Evolutionary conservation across 2,888 invertebrate genomes (phyloP).

Genomic region (Heteropelma amictum): DNA sequence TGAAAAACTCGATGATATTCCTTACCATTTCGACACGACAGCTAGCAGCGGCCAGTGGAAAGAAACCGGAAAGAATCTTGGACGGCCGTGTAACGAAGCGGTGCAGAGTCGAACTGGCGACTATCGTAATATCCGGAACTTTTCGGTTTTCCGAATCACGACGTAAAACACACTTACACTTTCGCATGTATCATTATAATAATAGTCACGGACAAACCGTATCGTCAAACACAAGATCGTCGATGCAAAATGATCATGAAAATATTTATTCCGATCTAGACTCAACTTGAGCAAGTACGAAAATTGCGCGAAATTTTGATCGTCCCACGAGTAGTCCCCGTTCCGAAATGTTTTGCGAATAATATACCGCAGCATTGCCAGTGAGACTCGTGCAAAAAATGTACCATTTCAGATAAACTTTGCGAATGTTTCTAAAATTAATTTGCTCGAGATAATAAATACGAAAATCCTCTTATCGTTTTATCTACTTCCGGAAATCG

Average conservation of each 20-base stretch:
- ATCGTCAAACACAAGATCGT: background rate
- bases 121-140: slow-evolving; percentile 87
- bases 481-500: slow-evolving; percentile 4
- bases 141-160: too few species aligned
- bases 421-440: too few species aligned
- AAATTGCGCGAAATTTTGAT: slow-evolving; percentile 21
- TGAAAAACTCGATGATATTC: slow-evolving; percentile 35
- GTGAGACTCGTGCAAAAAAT: background rate
- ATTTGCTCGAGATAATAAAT: background rate
- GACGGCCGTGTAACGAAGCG: slow-evolving; percentile 89
- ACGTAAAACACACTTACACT: background rate
- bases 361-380: background rate
- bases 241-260: too few species aligned
- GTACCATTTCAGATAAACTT: too few species aligned
- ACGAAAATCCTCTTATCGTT: background rate
- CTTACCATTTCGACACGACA: slow-evolving; percentile 68
- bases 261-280: background rate
- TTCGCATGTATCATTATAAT: background rate
- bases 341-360: background rate
- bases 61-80: slow-evolving; percentile 61
- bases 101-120: slow-evolving; percentile 92
- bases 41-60: slow-evolving; percentile 59
- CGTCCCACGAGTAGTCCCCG: background rate
- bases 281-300: background rate
- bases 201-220: background rate